phyloP scores from a whole-genome alignment of 2,113 vertebrate species.

The Gila orcuttii region DNA sequence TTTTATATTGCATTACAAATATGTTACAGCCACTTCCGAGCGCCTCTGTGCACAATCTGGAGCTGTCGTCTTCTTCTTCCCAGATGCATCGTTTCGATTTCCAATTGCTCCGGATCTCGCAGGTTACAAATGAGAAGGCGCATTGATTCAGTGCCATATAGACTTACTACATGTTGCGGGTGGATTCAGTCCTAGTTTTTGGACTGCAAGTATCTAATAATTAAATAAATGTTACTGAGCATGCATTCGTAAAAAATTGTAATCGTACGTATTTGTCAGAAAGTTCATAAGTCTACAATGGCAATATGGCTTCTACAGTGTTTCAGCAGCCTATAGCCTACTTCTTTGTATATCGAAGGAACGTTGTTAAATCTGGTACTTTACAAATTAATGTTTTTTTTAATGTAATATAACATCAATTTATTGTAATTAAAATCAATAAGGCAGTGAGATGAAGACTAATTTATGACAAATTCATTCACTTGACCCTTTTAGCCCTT shows the following conservation, averaged over 20 bases:
- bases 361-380: background rate
- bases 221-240: background rate
- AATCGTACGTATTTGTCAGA: background rate
- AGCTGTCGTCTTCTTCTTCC: background rate
- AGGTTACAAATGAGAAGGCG: conserved; percentile 63
- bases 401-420: background rate
- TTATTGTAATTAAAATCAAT: background rate
- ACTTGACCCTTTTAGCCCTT: background rate
- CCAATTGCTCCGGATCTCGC: conserved; percentile 43
- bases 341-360: background rate
- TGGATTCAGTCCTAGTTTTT: conserved; percentile 38
- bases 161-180: conserved; percentile 59
- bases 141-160: conserved; percentile 54
- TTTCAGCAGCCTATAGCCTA: too few relatives aligned
- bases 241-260: background rate
- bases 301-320: too few relatives aligned
- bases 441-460: background rate
- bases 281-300: too few relatives aligned
- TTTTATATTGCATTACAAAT: background rate
- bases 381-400: background rate
- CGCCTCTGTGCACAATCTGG: background rate
- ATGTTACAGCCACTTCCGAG: background rate
- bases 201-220: background rate
- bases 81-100: conserved; percentile 52
- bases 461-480: background rate